phyloP scores from a whole-genome alignment of 2,113 vertebrate genomes.

The Esox niger region DNA sequence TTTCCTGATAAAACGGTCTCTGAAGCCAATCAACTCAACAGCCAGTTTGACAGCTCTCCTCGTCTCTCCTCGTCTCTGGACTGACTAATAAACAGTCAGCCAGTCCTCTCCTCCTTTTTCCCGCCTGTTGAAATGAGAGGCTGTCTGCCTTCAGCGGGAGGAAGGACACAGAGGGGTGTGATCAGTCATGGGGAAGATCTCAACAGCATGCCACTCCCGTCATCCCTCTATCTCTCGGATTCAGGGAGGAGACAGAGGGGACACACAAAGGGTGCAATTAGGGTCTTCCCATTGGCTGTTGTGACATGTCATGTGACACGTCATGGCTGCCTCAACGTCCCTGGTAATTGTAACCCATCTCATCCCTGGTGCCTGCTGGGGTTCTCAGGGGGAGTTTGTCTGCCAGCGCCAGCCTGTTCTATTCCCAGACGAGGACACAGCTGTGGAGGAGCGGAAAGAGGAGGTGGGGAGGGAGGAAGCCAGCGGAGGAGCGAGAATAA shows the following conservation, averaged over 20 bases:
- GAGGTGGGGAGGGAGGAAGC: not conserved
- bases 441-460: not conserved
- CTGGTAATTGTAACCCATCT: slow-evolving; percentile 4
- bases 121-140: not conserved
- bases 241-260: not conserved
- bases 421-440: not conserved
- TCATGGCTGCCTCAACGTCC: not conserved
- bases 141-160: not conserved
- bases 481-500: not conserved
- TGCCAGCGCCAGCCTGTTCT: not conserved
- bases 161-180: no score
- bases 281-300: not conserved
- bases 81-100: no score
- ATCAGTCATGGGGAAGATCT: no score
- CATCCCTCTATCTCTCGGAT: not conserved
- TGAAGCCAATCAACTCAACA: slow-evolving; percentile 10
- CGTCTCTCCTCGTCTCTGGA: not conserved
- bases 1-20: slow-evolving; percentile 7
- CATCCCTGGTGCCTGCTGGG: no score
- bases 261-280: not conserved
- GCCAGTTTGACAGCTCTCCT: not conserved
- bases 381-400: not conserved
- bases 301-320: slow-evolving; percentile 1
- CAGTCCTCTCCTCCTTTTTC: no score
- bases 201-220: no score